Evolutionary conservation across 2,797 vertebrate genomes (phyloP), one percentile per base, ranked within the genome.

Genomic region (Oryzias dopingdopingensis): DNA sequence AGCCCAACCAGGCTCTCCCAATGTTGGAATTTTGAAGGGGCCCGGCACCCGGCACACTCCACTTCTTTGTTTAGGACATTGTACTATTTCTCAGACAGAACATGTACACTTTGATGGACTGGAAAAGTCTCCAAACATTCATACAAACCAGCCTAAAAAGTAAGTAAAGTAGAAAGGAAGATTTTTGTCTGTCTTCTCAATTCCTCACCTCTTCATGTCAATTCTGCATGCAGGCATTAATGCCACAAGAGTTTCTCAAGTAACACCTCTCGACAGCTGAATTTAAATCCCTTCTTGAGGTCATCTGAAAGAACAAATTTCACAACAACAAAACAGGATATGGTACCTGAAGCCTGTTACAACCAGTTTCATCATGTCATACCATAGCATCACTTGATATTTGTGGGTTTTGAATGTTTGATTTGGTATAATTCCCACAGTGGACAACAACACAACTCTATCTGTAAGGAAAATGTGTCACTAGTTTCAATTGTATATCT

Each of bases 161-260:
- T 84, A 90, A 92, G 87, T 86, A 74, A 90, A 90, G 84, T 89
- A 89, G 90, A 83, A 91, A 90, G 86, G 82, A 77, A 68, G 68
- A 80, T 84, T 76, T 87, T 85, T 91, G 82, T 91, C 91, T 90
- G 42, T 90, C 91, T 91, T 92, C 86, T 65, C 73, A 85, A 71
- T 56, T 74, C 60, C 53, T 84, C 80, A 87, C 79, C 86, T 84
- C 80, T 77, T 74, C 79, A 56, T 69, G 74, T 91, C 85, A 91
- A 89, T 92, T 90, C 89, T 89, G 89, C 79, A 90, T 86, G 88
- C 54, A 68, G 79, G 70, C 56, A 69, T 79, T 87, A 76, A 77
- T 84, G 74, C 62, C 85, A 42, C 65, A 65, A 81, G 81, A 77
- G 71, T 80, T 65, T 72, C 67, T 85, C 72, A 84, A 79, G 79